A percentile compares a stretch with the other conserved stretches of the same genome.
These are phyloP conservation scores for Cheilosia variabilis DNA, from an alignment of 2,888 invertebrate species.

Conservation along the genomic window DNA sequence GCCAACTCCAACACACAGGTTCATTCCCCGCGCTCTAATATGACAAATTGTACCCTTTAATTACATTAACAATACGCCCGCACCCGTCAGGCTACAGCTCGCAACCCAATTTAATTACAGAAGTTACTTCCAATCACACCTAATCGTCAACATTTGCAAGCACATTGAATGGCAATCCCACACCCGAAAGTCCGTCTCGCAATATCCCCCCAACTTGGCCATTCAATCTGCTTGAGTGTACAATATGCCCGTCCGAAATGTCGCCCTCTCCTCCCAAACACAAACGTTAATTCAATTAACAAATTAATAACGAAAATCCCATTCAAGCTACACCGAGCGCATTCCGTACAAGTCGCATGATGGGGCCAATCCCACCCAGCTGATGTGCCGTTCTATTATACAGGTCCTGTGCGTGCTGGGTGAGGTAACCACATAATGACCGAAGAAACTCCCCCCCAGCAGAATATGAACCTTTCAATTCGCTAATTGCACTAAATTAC, in stretches of 20 bases:
- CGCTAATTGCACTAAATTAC: slow-evolving; percentile 77
- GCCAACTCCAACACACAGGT: slow-evolving; percentile 1
- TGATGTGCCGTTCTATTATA: slow-evolving; percentile 16
- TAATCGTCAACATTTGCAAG: slow-evolving; percentile 68
- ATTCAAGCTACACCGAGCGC: slow-evolving; percentile 53
- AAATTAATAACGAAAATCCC: slow-evolving; percentile 74
- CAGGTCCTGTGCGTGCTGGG: slow-evolving; percentile 57
- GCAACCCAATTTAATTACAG: slow-evolving; percentile 69
- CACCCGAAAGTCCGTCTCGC: not conserved
- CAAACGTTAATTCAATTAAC: slow-evolving; percentile 74
- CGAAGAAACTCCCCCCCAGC: slow-evolving; percentile 18
- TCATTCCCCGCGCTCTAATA: slow-evolving; percentile 25
- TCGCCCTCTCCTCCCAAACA: slow-evolving; percentile 4
- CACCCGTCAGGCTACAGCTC: slow-evolving; percentile 45
- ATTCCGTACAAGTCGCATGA: slow-evolving; percentile 46
- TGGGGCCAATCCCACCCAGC: slow-evolving; percentile 35
- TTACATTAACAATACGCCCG: slow-evolving; percentile 63
- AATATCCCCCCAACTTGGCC: not conserved
- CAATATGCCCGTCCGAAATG: slow-evolving; percentile 29
- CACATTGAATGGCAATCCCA: slow-evolving; percentile 54
- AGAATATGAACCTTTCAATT: slow-evolving; percentile 71
- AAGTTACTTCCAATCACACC: slow-evolving; percentile 72
- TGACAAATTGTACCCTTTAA: slow-evolving; percentile 71
- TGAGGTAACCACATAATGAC: slow-evolving; percentile 7
- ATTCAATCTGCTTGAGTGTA: slow-evolving; percentile 60